Percentiles rank a stretch among this genome's conserved stretches.
phyloP scores from a whole-genome alignment of 1,140 invertebrate species.

The Leptinotarsa texana region DNA sequence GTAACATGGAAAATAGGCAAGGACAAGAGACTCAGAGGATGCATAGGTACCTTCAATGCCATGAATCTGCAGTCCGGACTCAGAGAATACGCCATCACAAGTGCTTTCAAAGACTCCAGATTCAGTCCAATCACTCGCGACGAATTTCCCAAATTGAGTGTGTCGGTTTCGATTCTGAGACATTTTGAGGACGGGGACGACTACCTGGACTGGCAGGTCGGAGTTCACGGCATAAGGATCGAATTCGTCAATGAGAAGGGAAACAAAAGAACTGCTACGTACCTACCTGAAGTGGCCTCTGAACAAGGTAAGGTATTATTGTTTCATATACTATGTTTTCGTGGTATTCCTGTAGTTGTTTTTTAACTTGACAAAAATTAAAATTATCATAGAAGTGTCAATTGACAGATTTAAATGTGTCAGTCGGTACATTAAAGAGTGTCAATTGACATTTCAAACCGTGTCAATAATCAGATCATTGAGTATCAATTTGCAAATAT shows the following conservation, averaged over 20 bases:
- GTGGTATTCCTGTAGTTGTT: no score
- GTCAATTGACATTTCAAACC: no score
- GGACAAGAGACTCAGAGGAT: constrained; percentile 88
- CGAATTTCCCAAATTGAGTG: constrained; percentile 89
- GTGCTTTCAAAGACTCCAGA: constrained; percentile 96
- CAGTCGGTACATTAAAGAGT: no score
- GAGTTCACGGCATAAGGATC: constrained; percentile 96
- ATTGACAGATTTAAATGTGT: no score
- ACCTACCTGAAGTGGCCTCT: constrained; percentile 94
- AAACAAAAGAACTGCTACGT: constrained; percentile 93
- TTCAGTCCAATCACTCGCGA: constrained; percentile 95
- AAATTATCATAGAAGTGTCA: no score
- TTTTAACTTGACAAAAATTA: no score
- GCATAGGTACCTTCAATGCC: constrained; percentile 94
- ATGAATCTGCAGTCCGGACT: constrained; percentile 92
- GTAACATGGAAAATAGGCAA: constrained; percentile 98
- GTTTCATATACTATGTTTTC: no score
- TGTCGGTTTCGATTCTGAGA: constrained; percentile 92
- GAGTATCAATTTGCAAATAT: no score
- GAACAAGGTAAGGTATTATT: constrained; percentile 82
- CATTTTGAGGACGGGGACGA: constrained; percentile 95
- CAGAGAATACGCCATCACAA: constrained; percentile 95
- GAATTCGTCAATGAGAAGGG: constrained; percentile 97
- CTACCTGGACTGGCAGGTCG: constrained; percentile 97
- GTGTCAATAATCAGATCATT: no score